phyloP scores from a whole-genome alignment of 1,140 invertebrate genomes.

The Calycopis cecrops region DNA sequence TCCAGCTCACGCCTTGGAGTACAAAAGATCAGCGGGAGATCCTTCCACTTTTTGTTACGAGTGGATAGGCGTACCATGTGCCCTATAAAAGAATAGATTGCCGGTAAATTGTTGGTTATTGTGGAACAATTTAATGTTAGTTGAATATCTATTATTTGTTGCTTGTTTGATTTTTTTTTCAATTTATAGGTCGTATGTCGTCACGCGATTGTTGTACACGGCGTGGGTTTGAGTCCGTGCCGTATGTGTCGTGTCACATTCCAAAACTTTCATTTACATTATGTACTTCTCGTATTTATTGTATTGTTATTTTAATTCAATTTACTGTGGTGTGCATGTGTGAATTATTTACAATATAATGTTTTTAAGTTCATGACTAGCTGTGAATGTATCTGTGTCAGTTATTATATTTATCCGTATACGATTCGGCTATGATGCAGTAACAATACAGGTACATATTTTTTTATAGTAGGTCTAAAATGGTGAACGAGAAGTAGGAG shows the following conservation, averaged over 20 bases:
- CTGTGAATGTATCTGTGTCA: too few species aligned
- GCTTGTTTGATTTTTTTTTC: constrained; percentile 56
- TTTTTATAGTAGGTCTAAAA: too few species aligned
- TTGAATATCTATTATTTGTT: constrained; percentile 48
- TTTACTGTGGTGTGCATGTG: too few species aligned
- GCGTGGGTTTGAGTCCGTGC: constrained; percentile 44
- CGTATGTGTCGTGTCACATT: constrained; percentile 45
- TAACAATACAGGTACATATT: too few species aligned
- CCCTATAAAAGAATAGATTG: constrained; percentile 70
- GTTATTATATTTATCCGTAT: too few species aligned
- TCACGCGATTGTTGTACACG: constrained; percentile 53
- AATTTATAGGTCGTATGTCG: constrained; percentile 54
- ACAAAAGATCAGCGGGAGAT: constrained; percentile 68
- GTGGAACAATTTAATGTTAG: constrained; percentile 59
- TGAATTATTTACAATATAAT: too few species aligned
- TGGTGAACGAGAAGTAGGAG: too few species aligned
- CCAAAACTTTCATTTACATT: too few species aligned
- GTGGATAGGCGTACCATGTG: constrained; percentile 63
- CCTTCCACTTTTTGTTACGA: constrained; percentile 66
- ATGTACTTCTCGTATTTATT: too few species aligned
- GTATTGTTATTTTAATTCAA: too few species aligned
- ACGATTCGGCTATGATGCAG: too few species aligned
- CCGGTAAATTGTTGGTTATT: constrained; percentile 67
- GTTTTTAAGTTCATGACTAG: too few species aligned
- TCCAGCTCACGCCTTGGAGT: constrained; percentile 51